phyloP scores from a whole-genome alignment of 2,888 invertebrate species.

The Tenthredo amoena region DNA sequence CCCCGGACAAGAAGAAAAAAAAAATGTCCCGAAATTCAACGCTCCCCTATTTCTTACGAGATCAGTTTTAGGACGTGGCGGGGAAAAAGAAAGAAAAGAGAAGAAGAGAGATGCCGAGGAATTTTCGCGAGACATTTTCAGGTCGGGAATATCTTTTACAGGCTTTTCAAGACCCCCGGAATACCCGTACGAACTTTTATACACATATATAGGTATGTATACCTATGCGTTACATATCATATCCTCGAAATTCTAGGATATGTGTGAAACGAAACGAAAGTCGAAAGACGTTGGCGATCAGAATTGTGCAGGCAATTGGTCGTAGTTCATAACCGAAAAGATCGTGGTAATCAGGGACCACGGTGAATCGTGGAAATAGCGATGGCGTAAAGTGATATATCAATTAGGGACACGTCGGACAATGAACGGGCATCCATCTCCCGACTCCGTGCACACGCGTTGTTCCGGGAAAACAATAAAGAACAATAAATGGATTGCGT shows the following conservation, averaged over 20 bases:
- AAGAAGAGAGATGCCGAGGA: not conserved
- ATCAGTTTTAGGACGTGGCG: not conserved
- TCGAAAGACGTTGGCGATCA: not conserved
- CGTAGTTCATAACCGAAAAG: not conserved
- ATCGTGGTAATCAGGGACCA: not conserved
- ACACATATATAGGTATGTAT: not conserved
- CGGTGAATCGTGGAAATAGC: not conserved
- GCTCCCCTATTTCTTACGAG: not conserved
- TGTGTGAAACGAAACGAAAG: not conserved
- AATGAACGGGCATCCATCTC: slow-evolving; percentile 51
- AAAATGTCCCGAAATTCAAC: not conserved
- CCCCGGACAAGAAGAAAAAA: not conserved
- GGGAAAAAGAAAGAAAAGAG: not conserved
- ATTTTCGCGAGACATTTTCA: not conserved
- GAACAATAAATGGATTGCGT: slow-evolving; percentile 55
- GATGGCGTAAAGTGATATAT: slow-evolving; percentile 43
- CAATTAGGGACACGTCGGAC: slow-evolving; percentile 52
- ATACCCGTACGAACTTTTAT: not conserved
- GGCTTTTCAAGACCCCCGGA: not conserved
- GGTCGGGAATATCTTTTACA: not conserved
- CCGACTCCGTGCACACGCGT: not conserved
- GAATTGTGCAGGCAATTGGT: not conserved
- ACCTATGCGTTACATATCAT: no score
- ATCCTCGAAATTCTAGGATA: not conserved
- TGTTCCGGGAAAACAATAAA: slow-evolving; percentile 53